Conservation (phyloP, 1,140 invertebrate genomes). For the Elysia chlorotica region DNA sequence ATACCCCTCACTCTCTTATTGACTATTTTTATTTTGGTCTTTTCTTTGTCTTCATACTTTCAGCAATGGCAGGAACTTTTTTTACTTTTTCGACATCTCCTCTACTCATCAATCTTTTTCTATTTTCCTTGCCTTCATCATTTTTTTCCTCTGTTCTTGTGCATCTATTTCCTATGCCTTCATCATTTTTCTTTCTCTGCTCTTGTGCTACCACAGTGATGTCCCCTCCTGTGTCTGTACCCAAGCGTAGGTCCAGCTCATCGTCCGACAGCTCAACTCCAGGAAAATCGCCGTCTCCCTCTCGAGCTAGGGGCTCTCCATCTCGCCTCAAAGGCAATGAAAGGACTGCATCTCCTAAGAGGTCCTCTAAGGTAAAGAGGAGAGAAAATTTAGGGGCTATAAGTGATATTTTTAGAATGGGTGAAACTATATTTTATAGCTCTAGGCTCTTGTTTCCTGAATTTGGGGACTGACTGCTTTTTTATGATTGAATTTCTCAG, state of each 20-base stretch:
- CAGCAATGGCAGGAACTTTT: no score
- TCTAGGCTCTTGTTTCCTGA: no score
- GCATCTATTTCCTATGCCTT: no score
- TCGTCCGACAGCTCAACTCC: slow-evolving; percentile 51
- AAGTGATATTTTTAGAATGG: no score
- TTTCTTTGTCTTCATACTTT: not conserved
- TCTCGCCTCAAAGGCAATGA: no score
- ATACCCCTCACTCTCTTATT: no score
- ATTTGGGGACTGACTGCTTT: no score
- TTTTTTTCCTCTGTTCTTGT: not conserved
- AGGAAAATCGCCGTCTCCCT: slow-evolving; percentile 44
- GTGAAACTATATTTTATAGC: no score
- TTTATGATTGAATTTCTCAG: no score
- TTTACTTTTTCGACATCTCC: no score
- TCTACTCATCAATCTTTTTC: not conserved
- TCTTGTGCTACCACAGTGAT: not conserved
- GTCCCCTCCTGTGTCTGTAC: slow-evolving; percentile 60
- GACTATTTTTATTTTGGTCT: not conserved
- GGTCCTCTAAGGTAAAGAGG: slow-evolving; percentile 4
- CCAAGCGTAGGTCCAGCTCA: slow-evolving; percentile 47
- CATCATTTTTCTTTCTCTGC: not conserved
- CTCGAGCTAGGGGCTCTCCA: slow-evolving; percentile 41
- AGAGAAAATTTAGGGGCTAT: no score
- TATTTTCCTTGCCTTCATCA: not conserved
- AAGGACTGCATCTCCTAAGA: not conserved